These are phyloP conservation scores for Hepsetus odoe DNA, from an alignment of 2,113 vertebrate species.

Conservation along the genomic window DNA sequence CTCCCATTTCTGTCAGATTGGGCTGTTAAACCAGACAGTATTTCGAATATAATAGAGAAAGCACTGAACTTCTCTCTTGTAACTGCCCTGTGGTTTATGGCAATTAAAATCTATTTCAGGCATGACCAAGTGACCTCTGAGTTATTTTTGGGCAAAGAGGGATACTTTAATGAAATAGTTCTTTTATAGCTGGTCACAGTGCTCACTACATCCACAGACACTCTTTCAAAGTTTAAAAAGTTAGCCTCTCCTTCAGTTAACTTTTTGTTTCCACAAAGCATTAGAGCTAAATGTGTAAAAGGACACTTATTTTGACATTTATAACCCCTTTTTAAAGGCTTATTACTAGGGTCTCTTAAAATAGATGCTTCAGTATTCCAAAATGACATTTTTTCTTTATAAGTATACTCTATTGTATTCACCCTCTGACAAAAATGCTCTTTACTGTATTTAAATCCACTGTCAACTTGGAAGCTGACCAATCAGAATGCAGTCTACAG, in stretches of 20 bases:
- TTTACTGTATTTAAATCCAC: too few species aligned
- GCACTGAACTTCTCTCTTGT: slow-evolving; percentile 31
- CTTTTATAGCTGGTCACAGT: background rate
- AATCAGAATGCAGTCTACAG: too few species aligned
- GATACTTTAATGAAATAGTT: background rate
- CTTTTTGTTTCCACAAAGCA: background rate
- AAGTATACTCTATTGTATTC: too few species aligned
- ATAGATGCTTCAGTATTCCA: too few species aligned
- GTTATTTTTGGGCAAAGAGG: background rate
- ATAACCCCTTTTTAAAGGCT: too few species aligned
- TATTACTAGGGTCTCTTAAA: too few species aligned
- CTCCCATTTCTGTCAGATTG: slow-evolving; percentile 26
- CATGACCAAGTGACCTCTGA: background rate
- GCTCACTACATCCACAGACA: background rate
- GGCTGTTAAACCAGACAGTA: background rate
- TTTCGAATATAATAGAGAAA: background rate
- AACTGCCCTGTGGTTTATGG: slow-evolving; percentile 29
- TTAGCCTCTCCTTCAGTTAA: background rate
- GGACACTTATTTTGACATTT: too few species aligned
- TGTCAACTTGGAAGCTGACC: too few species aligned
- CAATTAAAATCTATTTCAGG: slow-evolving; percentile 15
- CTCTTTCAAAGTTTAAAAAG: background rate
- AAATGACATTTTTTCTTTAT: too few species aligned
- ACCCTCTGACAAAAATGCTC: too few species aligned
- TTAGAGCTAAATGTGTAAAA: background rate